Conservation (phyloP, 2,888 invertebrate genomes). For the Hipparchia semele region DNA sequence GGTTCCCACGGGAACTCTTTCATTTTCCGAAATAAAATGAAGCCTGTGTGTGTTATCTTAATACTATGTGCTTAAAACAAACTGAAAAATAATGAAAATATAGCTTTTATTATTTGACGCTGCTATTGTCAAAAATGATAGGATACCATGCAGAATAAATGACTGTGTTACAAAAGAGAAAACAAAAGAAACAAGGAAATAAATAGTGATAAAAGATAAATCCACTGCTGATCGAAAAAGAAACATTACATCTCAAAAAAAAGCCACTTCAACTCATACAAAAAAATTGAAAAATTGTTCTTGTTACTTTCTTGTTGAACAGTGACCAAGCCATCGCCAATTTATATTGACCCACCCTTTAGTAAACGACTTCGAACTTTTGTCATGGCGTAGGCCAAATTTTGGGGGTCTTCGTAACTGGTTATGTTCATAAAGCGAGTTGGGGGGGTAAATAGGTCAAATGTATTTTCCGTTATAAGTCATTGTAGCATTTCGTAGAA, state of each 20-base stretch:
- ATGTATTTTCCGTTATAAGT: conserved; percentile 75
- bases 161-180: not conserved
- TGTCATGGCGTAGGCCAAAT: conserved; percentile 26
- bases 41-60: too few species aligned
- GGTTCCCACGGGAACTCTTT: too few species aligned
- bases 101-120: too few species aligned
- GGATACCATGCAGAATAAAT: not conserved
- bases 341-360: conserved; percentile 42
- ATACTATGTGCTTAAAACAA: too few species aligned
- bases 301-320: conserved; percentile 38
- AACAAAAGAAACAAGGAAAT: conserved; percentile 13
- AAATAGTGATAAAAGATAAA: conserved; percentile 17
- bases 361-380: conserved; percentile 23
- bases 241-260: conserved; percentile 33
- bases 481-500: conserved; percentile 68
- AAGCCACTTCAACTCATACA: conserved; percentile 29
- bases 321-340: conserved; percentile 43
- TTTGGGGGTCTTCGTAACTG: conserved; percentile 37
- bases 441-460: conserved; percentile 63
- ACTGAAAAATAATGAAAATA: too few species aligned
- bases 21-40: too few species aligned
- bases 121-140: not conserved
- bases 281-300: conserved; percentile 42
- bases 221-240: conserved; percentile 19
- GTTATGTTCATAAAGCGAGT: conserved; percentile 45